Base-by-base conservation (phyloP, 2,113 vertebrate genomes). In the Myrmophylax atrothorax region DNA sequence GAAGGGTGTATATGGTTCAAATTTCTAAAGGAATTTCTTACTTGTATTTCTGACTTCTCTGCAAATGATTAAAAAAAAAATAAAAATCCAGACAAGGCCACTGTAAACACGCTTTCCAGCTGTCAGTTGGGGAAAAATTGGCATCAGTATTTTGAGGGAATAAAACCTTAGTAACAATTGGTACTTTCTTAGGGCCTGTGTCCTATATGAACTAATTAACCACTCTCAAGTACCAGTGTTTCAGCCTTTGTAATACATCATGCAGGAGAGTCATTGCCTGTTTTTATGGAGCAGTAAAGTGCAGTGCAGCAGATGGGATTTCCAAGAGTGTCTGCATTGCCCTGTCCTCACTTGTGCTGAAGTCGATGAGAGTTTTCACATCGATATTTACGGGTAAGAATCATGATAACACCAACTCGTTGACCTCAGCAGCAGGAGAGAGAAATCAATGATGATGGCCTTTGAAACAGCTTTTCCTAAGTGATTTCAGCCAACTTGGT, bases 141-240 rank as follows among this genome's bases (percentile, higher is more conserved):
- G 23, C 20, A 76, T 85, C 40, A 60, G 23, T 79, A 53, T 86
- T 75, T 79, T 23, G 13, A 35, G 46, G 59, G 50, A 56, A 83
- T 69, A 59, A 93, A 93, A 63, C 23, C 33, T 77, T 59, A 37
- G 50, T 35, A 89, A 47, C 53, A 90, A 29, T 2, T 83, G 63
- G n/a, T 79, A 49, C 6, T 80, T 94, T 69, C n/a, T 62, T 70
- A 68, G 12, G 26, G 56, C 53, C 38, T 64, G 10, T 87, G 58
- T 64, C 59, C 87, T 73, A 59, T 84, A 35, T 83, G 87, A 93
- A 93, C 66, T 76, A 89, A 87, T 92, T 86, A 78, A 81, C 49
- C 1, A 3, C 49, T 67, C 47, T 77, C 73, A 84, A 75, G n/a
- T 37, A 44, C 31, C 31, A 28, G 22, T 56, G 20, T 24, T 83